phyloP scores from a whole-genome alignment of 2,888 invertebrate genomes.

The Melangyna quadrimaculata region DNA sequence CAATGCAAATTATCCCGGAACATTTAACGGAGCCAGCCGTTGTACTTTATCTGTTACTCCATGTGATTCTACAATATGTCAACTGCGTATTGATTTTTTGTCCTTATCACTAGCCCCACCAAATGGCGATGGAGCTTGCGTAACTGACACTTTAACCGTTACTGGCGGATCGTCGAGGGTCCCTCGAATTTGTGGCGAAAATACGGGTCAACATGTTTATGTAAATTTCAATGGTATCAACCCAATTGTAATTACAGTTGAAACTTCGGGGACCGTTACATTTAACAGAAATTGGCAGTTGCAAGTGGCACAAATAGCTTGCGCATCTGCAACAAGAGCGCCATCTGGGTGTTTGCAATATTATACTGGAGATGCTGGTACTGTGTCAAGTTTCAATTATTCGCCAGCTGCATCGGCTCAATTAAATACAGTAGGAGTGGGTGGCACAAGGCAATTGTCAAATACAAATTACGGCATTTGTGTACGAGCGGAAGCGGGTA shows the following conservation, averaged over 20 bases:
- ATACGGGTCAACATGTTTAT: constrained; percentile 90
- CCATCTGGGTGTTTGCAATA: constrained; percentile 91
- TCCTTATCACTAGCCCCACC: constrained; percentile 88
- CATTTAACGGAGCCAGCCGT: constrained; percentile 85
- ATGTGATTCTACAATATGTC: constrained; percentile 83
- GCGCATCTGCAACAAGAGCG: constrained; percentile 87
- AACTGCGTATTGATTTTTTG: constrained; percentile 90
- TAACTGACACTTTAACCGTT: constrained; percentile 86
- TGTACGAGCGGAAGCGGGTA: constrained; percentile 87
- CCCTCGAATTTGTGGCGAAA: constrained; percentile 90
- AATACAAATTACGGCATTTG: constrained; percentile 90
- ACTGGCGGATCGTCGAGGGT: constrained; percentile 86
- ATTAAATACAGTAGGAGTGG: constrained; percentile 82
- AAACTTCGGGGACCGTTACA: constrained; percentile 84
- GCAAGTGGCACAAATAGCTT: constrained; percentile 87
- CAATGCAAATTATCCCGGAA: constrained; percentile 88
- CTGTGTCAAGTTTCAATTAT: constrained; percentile 89
- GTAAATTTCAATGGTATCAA: constrained; percentile 87
- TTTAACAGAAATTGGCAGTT: constrained; percentile 89
- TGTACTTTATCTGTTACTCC: constrained; percentile 88
- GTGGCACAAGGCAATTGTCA: constrained; percentile 87
- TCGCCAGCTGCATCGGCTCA: constrained; percentile 84
- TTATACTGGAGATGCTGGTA: constrained; percentile 84
- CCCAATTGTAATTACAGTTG: constrained; percentile 86
- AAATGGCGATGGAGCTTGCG: constrained; percentile 86